Percentiles rank a stretch among this genome's conserved stretches.
Conservation (phyloP, 2,113 vertebrate species). For the Sakesphorus luctuosus region DNA sequence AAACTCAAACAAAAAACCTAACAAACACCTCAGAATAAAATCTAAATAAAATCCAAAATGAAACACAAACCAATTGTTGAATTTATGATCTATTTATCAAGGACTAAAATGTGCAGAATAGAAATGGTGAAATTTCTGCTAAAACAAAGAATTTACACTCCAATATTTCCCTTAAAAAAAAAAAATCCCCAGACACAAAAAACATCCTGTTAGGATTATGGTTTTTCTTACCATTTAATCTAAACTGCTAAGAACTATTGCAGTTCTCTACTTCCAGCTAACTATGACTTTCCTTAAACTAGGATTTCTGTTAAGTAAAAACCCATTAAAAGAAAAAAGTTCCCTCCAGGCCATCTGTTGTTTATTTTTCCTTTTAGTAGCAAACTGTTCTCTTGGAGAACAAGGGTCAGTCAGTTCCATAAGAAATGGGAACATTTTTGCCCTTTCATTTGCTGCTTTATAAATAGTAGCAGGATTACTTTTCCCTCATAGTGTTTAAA, state of each 20-base stretch:
- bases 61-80: neutral
- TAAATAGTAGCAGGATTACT: conserved; percentile 34
- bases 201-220: neutral
- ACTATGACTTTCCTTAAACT: conserved; percentile 53
- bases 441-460: conserved; percentile 26
- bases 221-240: neutral
- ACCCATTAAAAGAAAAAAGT: conserved; percentile 12
- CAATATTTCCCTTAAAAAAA: neutral
- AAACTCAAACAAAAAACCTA: neutral
- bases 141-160: neutral
- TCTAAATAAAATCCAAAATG: neutral
- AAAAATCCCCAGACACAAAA: neutral
- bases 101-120: neutral
- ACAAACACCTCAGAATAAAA: neutral
- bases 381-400: conserved; percentile 50
- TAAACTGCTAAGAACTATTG: neutral
- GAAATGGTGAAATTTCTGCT: neutral
- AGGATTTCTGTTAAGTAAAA: conserved; percentile 24
- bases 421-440: conserved; percentile 22
- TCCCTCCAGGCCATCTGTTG: conserved; percentile 56
- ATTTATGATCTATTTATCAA: neutral
- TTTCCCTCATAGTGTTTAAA: conserved; percentile 16
- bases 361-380: conserved; percentile 64
- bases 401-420: conserved; percentile 16
- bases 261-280: neutral